Evolutionary conservation across 92 coral and sea anemone genomes (phyloP), one percentile per base, ranked within the genome.

Genomic region (Phymanthus crucifer): DNA sequence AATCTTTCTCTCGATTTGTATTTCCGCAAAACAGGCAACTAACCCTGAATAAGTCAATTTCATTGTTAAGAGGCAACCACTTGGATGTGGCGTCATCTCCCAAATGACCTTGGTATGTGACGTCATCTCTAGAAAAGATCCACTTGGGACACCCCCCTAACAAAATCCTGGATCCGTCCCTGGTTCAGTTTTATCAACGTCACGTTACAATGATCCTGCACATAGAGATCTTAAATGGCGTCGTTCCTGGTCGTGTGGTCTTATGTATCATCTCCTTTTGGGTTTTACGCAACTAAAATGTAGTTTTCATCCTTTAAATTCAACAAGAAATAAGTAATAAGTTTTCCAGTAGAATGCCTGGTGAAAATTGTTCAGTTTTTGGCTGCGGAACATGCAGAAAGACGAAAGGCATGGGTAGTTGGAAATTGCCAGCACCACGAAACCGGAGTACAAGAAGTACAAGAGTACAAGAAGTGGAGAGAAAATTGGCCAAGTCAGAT

Each of bases 351-450:
- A 29, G 33, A 24, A 80, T 79, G 29, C 29, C 76, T 24, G 86
- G 86, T 34, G 74, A 75, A 26, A 75, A 72, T 1, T 54, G 64
- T 54, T 54, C 64, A 7, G 10, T 54, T 3, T 21, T 54, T 54
- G 64, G 27, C 4, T 54, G 64, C 64, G 64, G 64, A 5, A 54
- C 64, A 21, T 54, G 64, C 10, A 26, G 64, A 3, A 54, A 10
- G 4, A 19, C 64, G 27, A 54, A 54, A 54, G 64, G 64, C 19
- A 54, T 54, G 4, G 64, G 64, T 7, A 54, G 19, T 21, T 54
- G 64, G 64, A 54, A 54, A 21, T 21, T 54, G 27, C 64, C 64
- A 19, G 64, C 27, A 2, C 64, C 64, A 3, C 6, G 64, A 11
- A 54, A 54, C n/a, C 27, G 7, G 64, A 54, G 27, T n/a, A 54